A percentile compares a stretch with the other conserved stretches of the same genome.
phyloP scores from a whole-genome alignment of 2,888 invertebrate species.

The Metellina segmentata region DNA sequence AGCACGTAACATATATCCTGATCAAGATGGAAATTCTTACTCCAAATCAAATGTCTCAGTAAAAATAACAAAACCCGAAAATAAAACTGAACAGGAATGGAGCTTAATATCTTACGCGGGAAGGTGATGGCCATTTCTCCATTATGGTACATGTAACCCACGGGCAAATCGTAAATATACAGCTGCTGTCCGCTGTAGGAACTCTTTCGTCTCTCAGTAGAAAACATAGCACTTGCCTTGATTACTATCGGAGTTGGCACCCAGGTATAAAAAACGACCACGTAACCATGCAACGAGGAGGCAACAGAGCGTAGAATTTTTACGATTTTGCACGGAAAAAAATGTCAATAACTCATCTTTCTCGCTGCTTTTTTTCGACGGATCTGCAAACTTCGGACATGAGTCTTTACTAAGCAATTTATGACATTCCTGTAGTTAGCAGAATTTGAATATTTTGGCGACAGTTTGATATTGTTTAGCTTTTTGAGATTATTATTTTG shows the following conservation, averaged over 20 bases:
- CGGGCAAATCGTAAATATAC: not conserved
- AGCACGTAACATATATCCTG: not conserved
- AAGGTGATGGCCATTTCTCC: conserved; percentile 19
- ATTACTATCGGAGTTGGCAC: conserved; percentile 58
- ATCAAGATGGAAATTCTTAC: not conserved
- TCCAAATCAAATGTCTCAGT: not conserved
- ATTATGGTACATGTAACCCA: not conserved
- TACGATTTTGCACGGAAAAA: conserved; percentile 20
- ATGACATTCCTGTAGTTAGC: too few relatives aligned
- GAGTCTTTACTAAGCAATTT: not conserved
- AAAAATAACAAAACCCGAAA: not conserved
- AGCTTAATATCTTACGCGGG: not conserved
- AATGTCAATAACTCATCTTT: not conserved
- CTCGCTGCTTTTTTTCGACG: not conserved
- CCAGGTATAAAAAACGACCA: conserved; percentile 37
- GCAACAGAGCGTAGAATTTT: conserved; percentile 49
- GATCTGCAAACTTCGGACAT: not conserved
- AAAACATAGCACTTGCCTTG: conserved; percentile 51
- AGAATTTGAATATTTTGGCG: too few relatives aligned
- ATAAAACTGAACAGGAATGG: not conserved
- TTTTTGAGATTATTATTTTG: too few relatives aligned
- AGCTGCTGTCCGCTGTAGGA: not conserved
- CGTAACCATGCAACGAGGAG: conserved; percentile 46
- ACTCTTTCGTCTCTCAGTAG: not conserved
- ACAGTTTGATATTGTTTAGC: too few relatives aligned